Conservation (phyloP, 2,797 vertebrate species). For the Phataginus tricuspis region DNA sequence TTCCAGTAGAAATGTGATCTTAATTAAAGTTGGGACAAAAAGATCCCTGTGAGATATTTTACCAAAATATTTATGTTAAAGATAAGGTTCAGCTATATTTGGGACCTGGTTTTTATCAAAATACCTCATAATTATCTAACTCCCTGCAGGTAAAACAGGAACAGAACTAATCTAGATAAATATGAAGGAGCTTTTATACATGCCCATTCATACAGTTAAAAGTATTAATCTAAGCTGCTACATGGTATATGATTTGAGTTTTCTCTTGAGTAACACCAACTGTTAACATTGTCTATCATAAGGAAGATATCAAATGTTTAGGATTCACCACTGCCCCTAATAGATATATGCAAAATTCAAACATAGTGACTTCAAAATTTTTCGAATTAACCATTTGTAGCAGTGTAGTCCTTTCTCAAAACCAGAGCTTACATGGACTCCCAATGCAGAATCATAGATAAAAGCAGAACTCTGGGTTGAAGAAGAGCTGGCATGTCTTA, state of each 20-base stretch:
- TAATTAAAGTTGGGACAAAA: conserved; percentile 35
- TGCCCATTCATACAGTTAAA: not conserved
- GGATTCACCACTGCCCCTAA: conserved; percentile 9
- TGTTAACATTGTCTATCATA: not conserved
- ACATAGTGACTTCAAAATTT: conserved; percentile 11
- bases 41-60: conserved; percentile 25
- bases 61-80: conserved; percentile 10
- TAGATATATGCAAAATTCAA: conserved; percentile 35
- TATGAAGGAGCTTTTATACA: not conserved
- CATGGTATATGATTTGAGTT: not conserved
- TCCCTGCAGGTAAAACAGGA: conserved; percentile 15
- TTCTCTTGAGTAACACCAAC: not conserved
- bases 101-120: conserved; percentile 5
- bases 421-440: not conserved
- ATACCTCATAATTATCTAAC: conserved; percentile 52
- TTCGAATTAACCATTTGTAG: conserved; percentile 28
- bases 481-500: not conserved
- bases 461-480: not conserved
- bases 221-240: not conserved
- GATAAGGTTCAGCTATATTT: conserved; percentile 10
- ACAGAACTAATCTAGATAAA: conserved; percentile 18
- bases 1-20: not conserved
- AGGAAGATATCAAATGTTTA: not conserved
- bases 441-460: not conserved
- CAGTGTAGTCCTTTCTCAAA: conserved; percentile 46